phyloP scores from a whole-genome alignment of 2,888 invertebrate genomes.

The Stenolophus ochropezus region DNA sequence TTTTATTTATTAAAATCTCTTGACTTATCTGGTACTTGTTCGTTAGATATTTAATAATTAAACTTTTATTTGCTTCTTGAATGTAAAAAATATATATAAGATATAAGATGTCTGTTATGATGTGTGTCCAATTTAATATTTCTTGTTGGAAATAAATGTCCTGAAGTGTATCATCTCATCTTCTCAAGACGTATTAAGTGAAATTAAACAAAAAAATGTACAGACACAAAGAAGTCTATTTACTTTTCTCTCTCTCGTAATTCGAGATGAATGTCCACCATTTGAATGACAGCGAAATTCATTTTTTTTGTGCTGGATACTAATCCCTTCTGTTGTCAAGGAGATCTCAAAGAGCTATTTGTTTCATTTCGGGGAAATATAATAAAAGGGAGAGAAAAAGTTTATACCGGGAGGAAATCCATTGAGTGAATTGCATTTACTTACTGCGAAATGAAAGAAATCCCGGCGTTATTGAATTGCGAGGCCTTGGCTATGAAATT shows the following conservation, averaged over 20 bases:
- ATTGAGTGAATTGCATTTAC: slow-evolving; percentile 55
- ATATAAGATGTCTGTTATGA: too few species aligned
- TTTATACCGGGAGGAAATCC: slow-evolving; percentile 5
- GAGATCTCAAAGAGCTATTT: slow-evolving; percentile 41
- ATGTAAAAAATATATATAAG: too few species aligned
- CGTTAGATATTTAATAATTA: too few species aligned
- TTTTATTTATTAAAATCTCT: too few species aligned
- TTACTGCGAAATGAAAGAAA: slow-evolving; percentile 52
- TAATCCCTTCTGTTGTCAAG: slow-evolving; percentile 20
- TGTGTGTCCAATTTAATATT: too few species aligned
- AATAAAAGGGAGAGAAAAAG: slow-evolving; percentile 46
- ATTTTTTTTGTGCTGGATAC: slow-evolving; percentile 14
- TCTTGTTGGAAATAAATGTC: too few species aligned
- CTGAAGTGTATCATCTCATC: too few species aligned
- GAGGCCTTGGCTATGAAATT: slow-evolving; percentile 25
- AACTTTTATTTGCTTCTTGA: too few species aligned
- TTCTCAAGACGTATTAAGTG: background rate
- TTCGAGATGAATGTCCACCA: background rate
- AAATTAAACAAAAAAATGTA: background rate
- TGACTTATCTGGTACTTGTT: too few species aligned
- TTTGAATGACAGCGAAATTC: slow-evolving; percentile 6
- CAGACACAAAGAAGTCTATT: background rate
- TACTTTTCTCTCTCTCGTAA: background rate
- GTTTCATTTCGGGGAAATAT: slow-evolving; percentile 52
- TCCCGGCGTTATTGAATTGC: slow-evolving; percentile 36